These are phyloP conservation scores for Adelognathus sp. DNA, from an alignment of 2,888 invertebrate genomes.

Conservation along the genomic window DNA sequence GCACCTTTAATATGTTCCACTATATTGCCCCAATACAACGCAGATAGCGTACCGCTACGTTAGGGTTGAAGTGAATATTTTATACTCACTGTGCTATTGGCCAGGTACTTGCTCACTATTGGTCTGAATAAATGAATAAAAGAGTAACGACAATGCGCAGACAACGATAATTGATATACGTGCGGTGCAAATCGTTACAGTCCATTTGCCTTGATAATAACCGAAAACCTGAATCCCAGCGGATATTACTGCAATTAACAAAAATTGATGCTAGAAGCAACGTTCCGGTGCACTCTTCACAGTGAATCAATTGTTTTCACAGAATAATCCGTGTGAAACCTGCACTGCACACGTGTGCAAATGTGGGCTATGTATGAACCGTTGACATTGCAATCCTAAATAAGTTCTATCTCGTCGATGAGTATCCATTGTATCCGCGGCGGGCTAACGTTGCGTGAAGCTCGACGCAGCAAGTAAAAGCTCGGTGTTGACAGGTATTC, in stretches of 20 bases:
- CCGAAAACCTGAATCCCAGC: not conserved
- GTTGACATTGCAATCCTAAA: not conserved
- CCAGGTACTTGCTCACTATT: too few relatives aligned
- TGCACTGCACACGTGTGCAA: too few relatives aligned
- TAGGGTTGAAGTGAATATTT: not conserved
- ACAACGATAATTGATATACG: not conserved
- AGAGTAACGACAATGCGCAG: not conserved
- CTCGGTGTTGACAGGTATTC: not conserved
- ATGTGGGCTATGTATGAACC: not conserved
- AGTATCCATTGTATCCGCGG: not conserved
- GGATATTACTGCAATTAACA: not conserved
- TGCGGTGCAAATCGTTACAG: not conserved
- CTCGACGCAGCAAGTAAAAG: not conserved
- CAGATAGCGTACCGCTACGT: not conserved
- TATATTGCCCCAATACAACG: not conserved
- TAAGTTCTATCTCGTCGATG: not conserved
- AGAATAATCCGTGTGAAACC: not conserved
- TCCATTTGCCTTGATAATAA: not conserved
- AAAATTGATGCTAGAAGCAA: not conserved
- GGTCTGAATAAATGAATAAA: not conserved
- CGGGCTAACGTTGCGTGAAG: not conserved
- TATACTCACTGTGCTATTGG: too few relatives aligned
- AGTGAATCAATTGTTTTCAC: constrained; percentile 7
- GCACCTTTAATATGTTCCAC: not conserved
- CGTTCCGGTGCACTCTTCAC: not conserved